Percentiles rank a stretch among this genome's conserved stretches.
Conservation (phyloP, 1,140 invertebrate genomes). For the Eumaeus atala region DNA sequence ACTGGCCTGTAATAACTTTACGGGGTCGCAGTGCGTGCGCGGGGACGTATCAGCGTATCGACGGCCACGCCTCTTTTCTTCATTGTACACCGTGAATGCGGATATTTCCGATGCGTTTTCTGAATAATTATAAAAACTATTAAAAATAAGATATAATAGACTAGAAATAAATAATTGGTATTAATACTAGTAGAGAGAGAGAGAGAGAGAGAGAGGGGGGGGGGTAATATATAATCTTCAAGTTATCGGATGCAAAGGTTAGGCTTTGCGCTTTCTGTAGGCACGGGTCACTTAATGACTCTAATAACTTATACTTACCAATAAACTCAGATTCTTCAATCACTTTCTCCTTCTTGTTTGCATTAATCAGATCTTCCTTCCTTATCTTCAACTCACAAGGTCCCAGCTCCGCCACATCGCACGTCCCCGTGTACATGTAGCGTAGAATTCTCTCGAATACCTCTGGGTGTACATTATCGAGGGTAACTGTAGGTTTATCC, state of each 20-base stretch:
- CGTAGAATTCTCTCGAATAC: constrained; percentile 79
- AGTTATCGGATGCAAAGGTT: too few relatives aligned
- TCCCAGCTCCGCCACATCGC: constrained; percentile 76
- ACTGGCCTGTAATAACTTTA: constrained; percentile 76
- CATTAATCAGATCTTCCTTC: constrained; percentile 44
- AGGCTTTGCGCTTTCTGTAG: too few relatives aligned
- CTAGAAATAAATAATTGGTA: too few relatives aligned
- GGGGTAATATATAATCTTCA: too few relatives aligned
- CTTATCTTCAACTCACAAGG: constrained; percentile 61
- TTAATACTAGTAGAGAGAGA: too few relatives aligned
- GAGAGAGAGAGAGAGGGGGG: too few relatives aligned
- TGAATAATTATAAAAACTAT: constrained; percentile 16
- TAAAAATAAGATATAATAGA: constrained; percentile 2
- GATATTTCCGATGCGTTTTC: constrained; percentile 65
- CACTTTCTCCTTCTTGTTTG: constrained; percentile 39
- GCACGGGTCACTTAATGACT: too few relatives aligned
- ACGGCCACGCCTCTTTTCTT: constrained; percentile 34
- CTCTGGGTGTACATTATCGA: constrained; percentile 75
- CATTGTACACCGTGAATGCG: constrained; percentile 75
- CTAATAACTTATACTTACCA: constrained; percentile 38
- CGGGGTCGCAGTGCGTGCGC: constrained; percentile 45
- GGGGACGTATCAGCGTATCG: constrained; percentile 26
- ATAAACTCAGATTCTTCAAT: constrained; percentile 34
- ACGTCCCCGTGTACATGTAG: constrained; percentile 81
- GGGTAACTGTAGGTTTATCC: constrained; percentile 42